Evolutionary conservation across 2,797 vertebrate genomes (phyloP).

Genomic region (Arvicola amphibius): DNA sequence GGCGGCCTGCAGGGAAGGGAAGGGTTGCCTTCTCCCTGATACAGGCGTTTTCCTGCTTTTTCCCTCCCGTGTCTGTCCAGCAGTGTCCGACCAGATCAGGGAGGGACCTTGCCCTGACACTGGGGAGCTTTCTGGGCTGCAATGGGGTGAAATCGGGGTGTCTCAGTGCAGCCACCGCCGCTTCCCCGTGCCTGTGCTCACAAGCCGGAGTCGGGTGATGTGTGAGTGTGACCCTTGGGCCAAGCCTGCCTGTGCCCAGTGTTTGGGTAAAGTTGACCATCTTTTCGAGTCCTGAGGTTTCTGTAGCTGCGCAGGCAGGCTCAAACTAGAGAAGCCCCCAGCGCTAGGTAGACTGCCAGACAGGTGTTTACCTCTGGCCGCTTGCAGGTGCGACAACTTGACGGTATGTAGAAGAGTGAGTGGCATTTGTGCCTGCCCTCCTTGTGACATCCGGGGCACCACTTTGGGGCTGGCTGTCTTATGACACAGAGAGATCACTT

Average conservation of each 20-base stretch:
- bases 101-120: constrained; percentile 49
- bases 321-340: not conserved
- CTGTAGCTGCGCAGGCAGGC: not conserved
- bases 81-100: constrained; percentile 68
- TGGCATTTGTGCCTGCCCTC: not conserved
- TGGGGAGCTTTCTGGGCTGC: not conserved
- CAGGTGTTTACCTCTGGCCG: not conserved
- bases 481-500: not conserved
- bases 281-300: not conserved
- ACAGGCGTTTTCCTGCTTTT: constrained; percentile 78
- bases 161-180: constrained; percentile 26
- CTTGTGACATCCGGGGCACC: not conserved
- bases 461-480: not conserved
- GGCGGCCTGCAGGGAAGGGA: constrained; percentile 56
- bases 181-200: not conserved
- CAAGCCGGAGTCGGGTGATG: not conserved
- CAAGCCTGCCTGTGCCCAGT: not conserved
- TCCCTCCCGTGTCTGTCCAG: constrained; percentile 80
- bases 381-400: not conserved
- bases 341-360: not conserved
- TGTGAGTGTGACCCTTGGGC: constrained; percentile 4
- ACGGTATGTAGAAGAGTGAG: not conserved
- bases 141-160: not conserved
- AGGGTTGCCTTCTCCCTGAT: constrained; percentile 72
- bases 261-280: not conserved